Base-by-base conservation (phyloP, 2,797 vertebrate species). In the Rachycentron canadum region DNA sequence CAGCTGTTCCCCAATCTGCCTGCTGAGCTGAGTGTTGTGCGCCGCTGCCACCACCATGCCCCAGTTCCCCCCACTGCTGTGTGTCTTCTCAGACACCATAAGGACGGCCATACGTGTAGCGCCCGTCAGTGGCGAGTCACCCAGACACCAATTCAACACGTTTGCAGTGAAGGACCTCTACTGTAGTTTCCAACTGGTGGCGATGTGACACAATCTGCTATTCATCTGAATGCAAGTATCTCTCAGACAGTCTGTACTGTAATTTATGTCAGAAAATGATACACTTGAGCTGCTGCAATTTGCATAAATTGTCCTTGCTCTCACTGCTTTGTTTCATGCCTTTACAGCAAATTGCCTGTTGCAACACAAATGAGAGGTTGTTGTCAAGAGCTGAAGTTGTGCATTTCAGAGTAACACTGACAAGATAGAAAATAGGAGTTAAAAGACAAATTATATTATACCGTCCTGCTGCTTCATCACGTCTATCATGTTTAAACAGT, bases 1-100 rank as follows among this genome's bases (percentile, higher is more conserved):
- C 91, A 92, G 90, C 90, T 94, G 91, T 82, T 93, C 82, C 73
- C 77, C 89, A 90, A 86, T 93, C 87, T 90, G 89, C 86, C 85
- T 62, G 74, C 88, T 79, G 86, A 85, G 90, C 88, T 38, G 82
- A 79, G 69, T 50, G 66, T 73, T 67, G 78, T 55, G 76, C 32
- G 13, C 76, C 25, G 64, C 66, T 67, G 76, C 82, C 58, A 47
- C 79, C 57, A 1, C 55, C 47, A 2, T 62, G 63, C 50, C 68
- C 71, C 79, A 43, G 58, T 72, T 81, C 74, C 78, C 83, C 45
- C 62, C 69, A 73, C 88, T 86, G 84, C 84, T 88, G 90, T 75
- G 81, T 76, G 60, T 65, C 72, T 72, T 70, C 81, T 84, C 76
- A 82, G 75, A 76, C 86, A 70, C 87, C 90, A 92, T 89, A 90